These are phyloP conservation scores for Dasyornis broadbenti DNA, from an alignment of 2,113 vertebrate genomes.

Conservation along the genomic window DNA sequence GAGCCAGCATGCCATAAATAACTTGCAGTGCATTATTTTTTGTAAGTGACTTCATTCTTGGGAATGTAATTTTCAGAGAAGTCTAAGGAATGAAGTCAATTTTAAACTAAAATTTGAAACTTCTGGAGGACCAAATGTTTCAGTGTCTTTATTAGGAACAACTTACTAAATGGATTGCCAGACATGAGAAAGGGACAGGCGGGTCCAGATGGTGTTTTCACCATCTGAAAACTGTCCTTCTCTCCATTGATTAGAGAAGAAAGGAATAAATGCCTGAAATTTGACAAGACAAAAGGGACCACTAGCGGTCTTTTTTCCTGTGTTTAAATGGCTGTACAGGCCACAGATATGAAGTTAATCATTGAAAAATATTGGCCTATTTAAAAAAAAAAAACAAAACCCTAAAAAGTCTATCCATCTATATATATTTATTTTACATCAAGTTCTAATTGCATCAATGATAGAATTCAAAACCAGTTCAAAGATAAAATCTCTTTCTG, in stretches of 20 bases:
- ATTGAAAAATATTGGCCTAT: neutral
- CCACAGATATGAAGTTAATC: neutral
- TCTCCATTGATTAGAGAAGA: neutral
- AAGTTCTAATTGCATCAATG: neutral
- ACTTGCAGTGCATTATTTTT: neutral
- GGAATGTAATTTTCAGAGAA: neutral
- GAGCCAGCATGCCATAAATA: neutral
- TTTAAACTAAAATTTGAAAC: neutral
- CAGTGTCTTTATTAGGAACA: neutral
- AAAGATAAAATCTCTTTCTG: neutral
- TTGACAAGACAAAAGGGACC: neutral
- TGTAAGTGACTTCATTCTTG: neutral
- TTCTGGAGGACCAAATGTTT: neutral
- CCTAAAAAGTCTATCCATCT: neutral
- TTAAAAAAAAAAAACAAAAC: no score
- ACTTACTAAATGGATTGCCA: neutral
- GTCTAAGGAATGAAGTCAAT: neutral
- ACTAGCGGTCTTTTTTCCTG: neutral
- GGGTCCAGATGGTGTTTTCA: neutral
- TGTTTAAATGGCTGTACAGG: neutral
- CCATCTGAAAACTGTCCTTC: neutral
- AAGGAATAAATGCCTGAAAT: neutral
- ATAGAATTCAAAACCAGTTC: neutral
- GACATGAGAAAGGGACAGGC: neutral
- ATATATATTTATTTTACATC: neutral